Evolutionary conservation across 2,113 vertebrate species (phyloP), one percentile per base, ranked within the genome.

Genomic region (Corythoichthys haematopterus): DNA sequence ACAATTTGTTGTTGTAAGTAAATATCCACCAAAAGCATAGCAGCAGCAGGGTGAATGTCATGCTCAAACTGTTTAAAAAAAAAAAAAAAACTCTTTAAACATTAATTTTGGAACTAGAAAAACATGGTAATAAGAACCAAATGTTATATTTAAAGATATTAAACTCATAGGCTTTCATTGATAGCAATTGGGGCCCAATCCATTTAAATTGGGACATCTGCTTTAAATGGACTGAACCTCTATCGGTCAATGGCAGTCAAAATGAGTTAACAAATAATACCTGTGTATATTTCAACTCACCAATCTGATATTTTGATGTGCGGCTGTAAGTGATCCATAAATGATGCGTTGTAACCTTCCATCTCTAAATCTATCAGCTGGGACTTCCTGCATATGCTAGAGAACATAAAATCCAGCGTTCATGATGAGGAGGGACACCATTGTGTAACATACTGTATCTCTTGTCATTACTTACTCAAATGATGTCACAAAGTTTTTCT

Each of bases 291-390:
- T 16, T 12, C 10, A 36, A 50, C 87, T 91, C 56, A 92, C 92
- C 92, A 93, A 62, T 93, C 92, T 37, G 89, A 85, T 76, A 92
- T 83, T 43, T 66, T 61, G 71, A 93, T 92, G 43, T 81, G 36
- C 8, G 92, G 92, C 78, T 90, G 81, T 55, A 85, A 14, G 2
- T 77, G 1, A 77, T 92, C 89, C 86, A 93, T 89, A 13, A 93
- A 81, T 0, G 53, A 10, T 35, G 80, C 46, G 52, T 14, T 84
- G 68, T 92, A 93, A 3, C 90, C 90, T 50, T 92, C 88, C 50
- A 20, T 15, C 10, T 1, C 16, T 70, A 93, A 75, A 69, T 90
- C n/a, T 62, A 93, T 87, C 40, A 88, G 3, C 81, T 93, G 92
- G 0, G 47, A 40, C 73, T 92, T 93, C 16, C 10, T 70, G 75